Conservation (phyloP, 2,888 invertebrate genomes). For the Scaptomyza tumidula region DNA sequence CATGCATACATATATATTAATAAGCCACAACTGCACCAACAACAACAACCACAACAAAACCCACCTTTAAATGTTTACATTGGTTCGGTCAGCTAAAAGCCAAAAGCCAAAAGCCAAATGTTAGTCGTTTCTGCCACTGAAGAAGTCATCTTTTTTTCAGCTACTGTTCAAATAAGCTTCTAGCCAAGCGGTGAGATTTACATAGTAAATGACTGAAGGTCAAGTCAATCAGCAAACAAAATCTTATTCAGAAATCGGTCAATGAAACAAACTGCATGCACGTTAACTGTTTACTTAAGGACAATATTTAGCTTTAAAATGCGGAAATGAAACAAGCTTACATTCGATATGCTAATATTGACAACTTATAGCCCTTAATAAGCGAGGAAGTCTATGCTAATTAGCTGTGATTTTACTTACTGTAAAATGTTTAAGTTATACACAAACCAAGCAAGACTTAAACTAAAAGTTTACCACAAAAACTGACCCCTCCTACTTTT, state of each 20-base stretch:
- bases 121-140: conserved; percentile 54
- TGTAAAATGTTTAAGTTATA: too few species aligned
- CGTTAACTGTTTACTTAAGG: conserved; percentile 11
- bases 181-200: conserved; percentile 22
- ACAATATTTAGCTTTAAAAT: conserved; percentile 5
- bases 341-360: neutral
- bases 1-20: conserved; percentile 24
- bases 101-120: neutral
- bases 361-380: neutral
- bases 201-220: conserved; percentile 36
- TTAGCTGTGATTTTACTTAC: neutral
- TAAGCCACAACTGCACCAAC: conserved; percentile 13
- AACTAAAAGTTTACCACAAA: conserved; percentile 9
- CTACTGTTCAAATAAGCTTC: conserved; percentile 46
- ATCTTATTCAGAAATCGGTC: conserved; percentile 35
- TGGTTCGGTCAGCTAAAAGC: conserved; percentile 23
- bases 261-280: conserved; percentile 5
- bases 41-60: conserved; percentile 19
- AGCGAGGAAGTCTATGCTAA: neutral
- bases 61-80: conserved; percentile 36
- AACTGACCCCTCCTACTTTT: neutral
- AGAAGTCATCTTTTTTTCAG: conserved; percentile 39
- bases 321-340: conserved; percentile 18
- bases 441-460: neutral
- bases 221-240: conserved; percentile 14